Percentiles rank a stretch among this genome's conserved stretches.
Evolutionary conservation across 2,113 vertebrate genomes (phyloP).

Genomic region (Corvus cornix): DNA sequence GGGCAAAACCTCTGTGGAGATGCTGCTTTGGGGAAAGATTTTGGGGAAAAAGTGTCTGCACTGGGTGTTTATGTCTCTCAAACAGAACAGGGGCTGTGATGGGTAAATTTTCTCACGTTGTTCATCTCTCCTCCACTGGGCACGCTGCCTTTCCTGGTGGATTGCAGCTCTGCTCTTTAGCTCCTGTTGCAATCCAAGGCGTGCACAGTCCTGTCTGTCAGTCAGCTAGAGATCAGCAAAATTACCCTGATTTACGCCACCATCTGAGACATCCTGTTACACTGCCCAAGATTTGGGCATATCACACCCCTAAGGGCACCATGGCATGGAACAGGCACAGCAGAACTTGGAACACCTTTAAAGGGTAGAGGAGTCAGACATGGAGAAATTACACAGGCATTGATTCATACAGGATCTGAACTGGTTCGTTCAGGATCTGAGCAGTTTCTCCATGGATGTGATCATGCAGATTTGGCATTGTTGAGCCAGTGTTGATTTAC

Average conservation of each 20-base stretch:
- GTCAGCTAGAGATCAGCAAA: neutral
- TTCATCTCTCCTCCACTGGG: neutral
- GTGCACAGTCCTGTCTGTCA: neutral
- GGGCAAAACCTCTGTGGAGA: neutral
- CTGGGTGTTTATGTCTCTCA: neutral
- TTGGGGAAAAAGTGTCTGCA: neutral
- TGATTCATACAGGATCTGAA: neutral
- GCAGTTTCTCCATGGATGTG: neutral
- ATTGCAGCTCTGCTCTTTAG: neutral
- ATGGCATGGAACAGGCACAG: neutral
- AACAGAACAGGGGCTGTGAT: neutral
- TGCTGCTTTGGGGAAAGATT: neutral
- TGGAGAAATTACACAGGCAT: neutral
- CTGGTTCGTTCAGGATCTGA: neutral
- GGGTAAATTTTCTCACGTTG: neutral
- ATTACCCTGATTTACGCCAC: neutral
- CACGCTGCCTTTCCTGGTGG: neutral
- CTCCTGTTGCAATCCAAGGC: neutral
- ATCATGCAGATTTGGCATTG: neutral
- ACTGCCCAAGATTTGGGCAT: neutral
- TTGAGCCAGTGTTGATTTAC: neutral
- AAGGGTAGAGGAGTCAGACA: neutral
- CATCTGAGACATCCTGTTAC: neutral
- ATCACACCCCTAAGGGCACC: neutral
- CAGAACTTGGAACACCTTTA: neutral